phyloP scores from a whole-genome alignment of 2,888 invertebrate species.

The Hoplodrina blanda region DNA sequence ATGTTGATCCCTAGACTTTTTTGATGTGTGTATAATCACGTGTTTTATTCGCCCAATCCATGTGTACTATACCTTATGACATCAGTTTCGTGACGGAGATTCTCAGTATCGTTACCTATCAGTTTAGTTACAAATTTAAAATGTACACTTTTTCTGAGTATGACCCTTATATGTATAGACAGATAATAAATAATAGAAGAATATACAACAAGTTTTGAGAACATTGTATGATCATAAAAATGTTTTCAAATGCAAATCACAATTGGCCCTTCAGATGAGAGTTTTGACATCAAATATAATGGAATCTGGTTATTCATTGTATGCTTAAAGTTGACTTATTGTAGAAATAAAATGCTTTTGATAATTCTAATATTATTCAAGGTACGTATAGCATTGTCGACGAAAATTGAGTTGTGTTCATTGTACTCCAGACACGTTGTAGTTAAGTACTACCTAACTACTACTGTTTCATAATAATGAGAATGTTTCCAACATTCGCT shows the following conservation, averaged over 20 bases:
- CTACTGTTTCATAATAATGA: background rate
- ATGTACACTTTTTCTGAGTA: no score
- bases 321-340: slow-evolving; percentile 19
- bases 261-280: slow-evolving; percentile 9
- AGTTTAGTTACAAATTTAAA: no score
- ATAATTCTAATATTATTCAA: background rate
- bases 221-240: slow-evolving; percentile 20
- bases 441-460: background rate
- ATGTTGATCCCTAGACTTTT: no score
- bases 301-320: slow-evolving; percentile 32
- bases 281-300: slow-evolving; percentile 29
- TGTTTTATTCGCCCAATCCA: no score
- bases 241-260: slow-evolving; percentile 44
- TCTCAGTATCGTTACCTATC: no score
- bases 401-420: background rate
- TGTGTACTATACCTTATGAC: no score
- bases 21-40: no score
- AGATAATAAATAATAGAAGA: background rate
- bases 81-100: no score
- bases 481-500: background rate
- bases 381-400: background rate
- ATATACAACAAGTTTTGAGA: background rate
- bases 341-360: slow-evolving; percentile 15
- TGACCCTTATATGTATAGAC: background rate
- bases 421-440: background rate